Conservation (phyloP, 1,140 invertebrate genomes). For the Cyphomyrmex costatus region DNA sequence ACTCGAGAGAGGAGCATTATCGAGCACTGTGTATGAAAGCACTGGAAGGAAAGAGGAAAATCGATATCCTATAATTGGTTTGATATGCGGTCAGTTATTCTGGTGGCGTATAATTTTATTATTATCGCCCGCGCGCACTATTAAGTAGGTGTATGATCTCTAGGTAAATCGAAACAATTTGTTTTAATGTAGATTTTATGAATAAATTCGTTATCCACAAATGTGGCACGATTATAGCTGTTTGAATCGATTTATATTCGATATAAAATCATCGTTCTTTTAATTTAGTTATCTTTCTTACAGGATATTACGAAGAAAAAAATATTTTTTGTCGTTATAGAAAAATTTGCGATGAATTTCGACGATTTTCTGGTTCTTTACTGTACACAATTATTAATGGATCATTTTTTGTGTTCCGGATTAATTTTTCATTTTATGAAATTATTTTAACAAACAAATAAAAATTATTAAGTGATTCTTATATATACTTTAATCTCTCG, state of each 20-base stretch:
- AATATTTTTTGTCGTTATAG: neutral
- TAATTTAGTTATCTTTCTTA: neutral
- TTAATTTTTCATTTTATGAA: no score
- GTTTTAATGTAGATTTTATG: conserved; percentile 4
- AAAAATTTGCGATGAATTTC: neutral
- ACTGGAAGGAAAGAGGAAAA: conserved; percentile 32
- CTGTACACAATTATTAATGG: no score
- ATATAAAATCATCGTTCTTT: neutral
- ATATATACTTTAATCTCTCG: no score
- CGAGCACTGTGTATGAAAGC: conserved; percentile 21
- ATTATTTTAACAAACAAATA: no score
- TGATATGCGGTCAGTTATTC: conserved; percentile 45
- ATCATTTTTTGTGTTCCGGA: no score
- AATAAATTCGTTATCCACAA: neutral
- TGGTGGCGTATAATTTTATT: conserved; percentile 48
- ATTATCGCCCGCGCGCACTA: neutral
- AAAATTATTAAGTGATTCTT: no score
- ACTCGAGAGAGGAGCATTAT: neutral
- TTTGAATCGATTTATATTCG: neutral
- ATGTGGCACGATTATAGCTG: neutral
- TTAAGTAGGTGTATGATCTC: conserved; percentile 9
- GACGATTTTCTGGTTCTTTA: no score
- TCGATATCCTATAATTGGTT: conserved; percentile 62
- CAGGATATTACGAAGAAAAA: neutral
- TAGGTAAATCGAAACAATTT: neutral